A percentile compares a stretch with the other conserved stretches of the same genome.
These are phyloP conservation scores for Carpatolechia fugitivella DNA, from an alignment of 2,888 invertebrate species.

Conservation along the genomic window DNA sequence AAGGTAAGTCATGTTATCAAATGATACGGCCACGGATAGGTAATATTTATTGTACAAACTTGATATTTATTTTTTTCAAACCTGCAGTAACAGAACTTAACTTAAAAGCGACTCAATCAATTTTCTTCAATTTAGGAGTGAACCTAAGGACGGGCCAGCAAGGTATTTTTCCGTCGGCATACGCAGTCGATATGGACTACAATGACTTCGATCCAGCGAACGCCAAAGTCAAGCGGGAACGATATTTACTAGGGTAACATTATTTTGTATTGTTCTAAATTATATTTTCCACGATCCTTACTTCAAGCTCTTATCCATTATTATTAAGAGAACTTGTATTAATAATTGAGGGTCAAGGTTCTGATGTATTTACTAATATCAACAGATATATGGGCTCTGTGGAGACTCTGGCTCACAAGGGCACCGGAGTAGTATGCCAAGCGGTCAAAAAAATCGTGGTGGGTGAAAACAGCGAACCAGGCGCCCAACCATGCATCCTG, in stretches of 20 bases:
- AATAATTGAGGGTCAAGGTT: not conserved
- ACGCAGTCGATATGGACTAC: conserved; percentile 97
- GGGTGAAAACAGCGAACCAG: conserved; percentile 82
- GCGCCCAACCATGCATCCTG: conserved; percentile 90
- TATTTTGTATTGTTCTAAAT: not conserved
- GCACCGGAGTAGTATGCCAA: conserved; percentile 96
- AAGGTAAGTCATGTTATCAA: conserved; percentile 82
- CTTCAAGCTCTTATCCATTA: no score
- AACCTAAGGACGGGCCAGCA: conserved; percentile 95
- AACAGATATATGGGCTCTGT: conserved; percentile 93
- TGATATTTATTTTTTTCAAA: no score
- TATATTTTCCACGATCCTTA: no score
- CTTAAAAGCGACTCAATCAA: no score
- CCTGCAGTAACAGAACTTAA: no score
- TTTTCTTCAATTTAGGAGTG: conserved; percentile 84
- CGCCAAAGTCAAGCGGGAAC: conserved; percentile 90
- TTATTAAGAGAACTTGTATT: no score
- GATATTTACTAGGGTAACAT: conserved; percentile 87
- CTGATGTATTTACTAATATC: not conserved
- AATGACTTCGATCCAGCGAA: conserved; percentile 95
- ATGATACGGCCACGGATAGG: no score
- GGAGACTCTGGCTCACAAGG: conserved; percentile 97
- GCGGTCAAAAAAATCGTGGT: conserved; percentile 93
- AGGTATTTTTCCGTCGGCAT: conserved; percentile 98
- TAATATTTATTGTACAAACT: no score